Conservation (phyloP, 2,888 invertebrate genomes). For the Andrena fulva region DNA sequence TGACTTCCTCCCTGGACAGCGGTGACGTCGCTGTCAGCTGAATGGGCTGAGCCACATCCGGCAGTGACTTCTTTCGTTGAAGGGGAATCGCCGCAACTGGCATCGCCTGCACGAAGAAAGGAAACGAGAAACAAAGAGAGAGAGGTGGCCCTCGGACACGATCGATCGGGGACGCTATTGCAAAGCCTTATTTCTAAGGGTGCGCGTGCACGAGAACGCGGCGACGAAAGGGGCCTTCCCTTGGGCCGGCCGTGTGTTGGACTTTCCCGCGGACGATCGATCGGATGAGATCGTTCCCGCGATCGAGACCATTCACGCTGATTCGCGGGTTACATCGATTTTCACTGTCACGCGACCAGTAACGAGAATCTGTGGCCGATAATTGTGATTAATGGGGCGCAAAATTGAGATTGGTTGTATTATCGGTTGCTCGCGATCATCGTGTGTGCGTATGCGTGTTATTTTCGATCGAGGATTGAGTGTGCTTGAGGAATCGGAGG, state of each 20-base stretch:
- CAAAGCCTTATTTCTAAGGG: constrained; percentile 19
- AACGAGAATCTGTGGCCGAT: not conserved
- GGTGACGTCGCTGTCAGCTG: constrained; percentile 92
- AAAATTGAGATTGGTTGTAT: not conserved
- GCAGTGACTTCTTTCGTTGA: constrained; percentile 98
- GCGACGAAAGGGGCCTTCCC: constrained; percentile 6
- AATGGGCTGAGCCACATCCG: constrained; percentile 92
- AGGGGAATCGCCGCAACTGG: constrained; percentile 91
- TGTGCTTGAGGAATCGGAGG: no score
- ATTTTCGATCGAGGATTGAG: no score
- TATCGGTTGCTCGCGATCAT: not conserved
- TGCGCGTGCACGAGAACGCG: not conserved
- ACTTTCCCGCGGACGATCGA: not conserved
- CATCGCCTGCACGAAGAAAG: constrained; percentile 88
- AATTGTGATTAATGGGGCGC: not conserved
- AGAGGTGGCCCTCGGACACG: constrained; percentile 37
- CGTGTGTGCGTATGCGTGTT: no score
- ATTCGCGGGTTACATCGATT: not conserved
- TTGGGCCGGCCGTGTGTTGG: not conserved
- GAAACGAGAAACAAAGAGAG: constrained; percentile 58
- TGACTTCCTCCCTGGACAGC: constrained; percentile 98
- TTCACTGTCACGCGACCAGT: not conserved
- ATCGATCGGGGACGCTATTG: constrained; percentile 11
- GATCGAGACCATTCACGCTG: not conserved
- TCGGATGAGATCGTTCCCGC: not conserved